Conservation (phyloP, 92 coral and sea anemone species). For the Siderastrea radians region DNA sequence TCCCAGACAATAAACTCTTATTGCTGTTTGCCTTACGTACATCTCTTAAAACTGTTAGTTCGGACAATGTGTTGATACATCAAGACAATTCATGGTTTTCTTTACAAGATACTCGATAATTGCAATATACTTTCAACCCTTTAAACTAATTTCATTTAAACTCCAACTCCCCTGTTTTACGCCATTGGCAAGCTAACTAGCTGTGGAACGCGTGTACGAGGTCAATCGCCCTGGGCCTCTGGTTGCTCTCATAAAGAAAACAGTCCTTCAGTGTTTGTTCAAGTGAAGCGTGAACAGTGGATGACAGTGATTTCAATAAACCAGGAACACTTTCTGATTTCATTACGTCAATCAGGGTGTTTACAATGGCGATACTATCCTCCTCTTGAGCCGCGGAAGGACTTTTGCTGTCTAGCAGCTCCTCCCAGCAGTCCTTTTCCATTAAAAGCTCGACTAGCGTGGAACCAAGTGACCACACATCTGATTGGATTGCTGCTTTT, state of each 20-base stretch:
- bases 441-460: constrained; percentile 54
- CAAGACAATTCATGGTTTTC: too few relatives aligned
- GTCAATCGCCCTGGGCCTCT: constrained; percentile 62
- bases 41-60: too few relatives aligned
- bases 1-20: too few relatives aligned
- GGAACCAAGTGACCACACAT: constrained; percentile 70
- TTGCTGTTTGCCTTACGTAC: too few relatives aligned
- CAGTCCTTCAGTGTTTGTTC: constrained; percentile 48
- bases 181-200: too few relatives aligned
- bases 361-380: constrained; percentile 3
- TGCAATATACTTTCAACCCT: too few relatives aligned
- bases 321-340: constrained; percentile 35
- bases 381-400: constrained; percentile 10
- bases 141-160: too few relatives aligned
- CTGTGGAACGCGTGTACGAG: constrained; percentile 49
- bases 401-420: constrained; percentile 33
- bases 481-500: constrained; percentile 59
- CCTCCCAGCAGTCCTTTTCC: constrained; percentile 62
- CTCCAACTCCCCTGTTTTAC: too few relatives aligned
- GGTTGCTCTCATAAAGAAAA: constrained; percentile 52
- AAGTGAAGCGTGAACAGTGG: constrained; percentile 43
- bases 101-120: too few relatives aligned
- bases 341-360: constrained; percentile 28
- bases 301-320: constrained; percentile 33
- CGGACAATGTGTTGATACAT: too few relatives aligned